Percentiles rank a stretch among this genome's conserved stretches.
Evolutionary conservation across 1,140 invertebrate species (phyloP).

Genomic region (Acromyrmex heyeri): DNA sequence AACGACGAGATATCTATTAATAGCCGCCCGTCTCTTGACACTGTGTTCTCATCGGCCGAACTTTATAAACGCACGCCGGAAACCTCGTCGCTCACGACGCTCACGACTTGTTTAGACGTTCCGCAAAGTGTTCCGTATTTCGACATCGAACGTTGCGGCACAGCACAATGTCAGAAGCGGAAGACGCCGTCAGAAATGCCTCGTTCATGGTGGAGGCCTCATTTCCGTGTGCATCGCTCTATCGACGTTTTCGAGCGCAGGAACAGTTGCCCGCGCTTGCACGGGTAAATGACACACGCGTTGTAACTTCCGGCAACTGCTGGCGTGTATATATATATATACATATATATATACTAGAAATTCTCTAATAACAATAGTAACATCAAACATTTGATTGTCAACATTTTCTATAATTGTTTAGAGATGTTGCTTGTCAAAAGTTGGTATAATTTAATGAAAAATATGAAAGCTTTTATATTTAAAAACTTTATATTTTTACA

Average conservation of each 20-base stretch:
- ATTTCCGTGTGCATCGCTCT: slow-evolving; percentile 62
- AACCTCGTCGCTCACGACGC: slow-evolving; percentile 35
- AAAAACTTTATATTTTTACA: background rate
- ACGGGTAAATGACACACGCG: slow-evolving; percentile 20
- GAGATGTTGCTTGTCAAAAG: background rate
- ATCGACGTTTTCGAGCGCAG: slow-evolving; percentile 41
- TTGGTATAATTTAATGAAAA: background rate
- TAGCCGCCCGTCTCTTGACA: slow-evolving; percentile 2
- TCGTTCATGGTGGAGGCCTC: slow-evolving; percentile 54
- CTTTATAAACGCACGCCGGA: slow-evolving; percentile 59
- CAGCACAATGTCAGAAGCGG: slow-evolving; percentile 52
- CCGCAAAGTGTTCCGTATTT: slow-evolving; percentile 26
- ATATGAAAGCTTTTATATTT: background rate
- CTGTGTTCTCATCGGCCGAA: slow-evolving; percentile 38
- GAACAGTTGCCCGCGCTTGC: slow-evolving; percentile 26
- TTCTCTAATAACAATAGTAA: background rate
- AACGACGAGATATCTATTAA: slow-evolving; percentile 40
- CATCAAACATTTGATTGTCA: background rate
- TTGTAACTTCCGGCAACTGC: slow-evolving; percentile 11
- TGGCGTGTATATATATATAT: too few relatives aligned
- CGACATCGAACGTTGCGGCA: slow-evolving; percentile 38
- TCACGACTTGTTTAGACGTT: slow-evolving; percentile 53
- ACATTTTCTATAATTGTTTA: background rate
- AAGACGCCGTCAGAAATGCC: slow-evolving; percentile 50
- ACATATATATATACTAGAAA: background rate